Evolutionary conservation across 37 sponge, comb jelly and placozoan species (phyloP).

Genomic region (Mnemiopsis leidyi): DNA sequence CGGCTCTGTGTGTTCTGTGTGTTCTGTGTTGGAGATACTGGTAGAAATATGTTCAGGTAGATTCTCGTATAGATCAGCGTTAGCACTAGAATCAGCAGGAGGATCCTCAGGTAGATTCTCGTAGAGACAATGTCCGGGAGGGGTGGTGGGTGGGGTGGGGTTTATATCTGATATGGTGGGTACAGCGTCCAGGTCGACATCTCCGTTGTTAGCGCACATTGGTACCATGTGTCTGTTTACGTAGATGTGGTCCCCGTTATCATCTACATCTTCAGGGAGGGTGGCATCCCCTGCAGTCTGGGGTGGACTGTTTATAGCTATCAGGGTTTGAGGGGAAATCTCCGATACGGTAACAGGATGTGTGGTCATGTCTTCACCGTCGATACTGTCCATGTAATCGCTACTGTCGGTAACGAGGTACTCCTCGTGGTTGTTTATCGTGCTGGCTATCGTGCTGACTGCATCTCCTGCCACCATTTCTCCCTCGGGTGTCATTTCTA

Average conservation of each 20-base stretch:
- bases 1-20: not conserved
- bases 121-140: not conserved
- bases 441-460: not conserved
- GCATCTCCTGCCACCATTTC: not conserved
- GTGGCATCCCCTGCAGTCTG: conserved; percentile 14
- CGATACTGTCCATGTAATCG: conserved; percentile 43
- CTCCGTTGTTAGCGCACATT: not conserved
- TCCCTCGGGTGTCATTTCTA: not conserved
- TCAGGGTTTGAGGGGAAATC: not conserved
- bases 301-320: not conserved
- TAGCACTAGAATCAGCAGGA: not conserved
- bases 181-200: conserved; percentile 13
- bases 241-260: conserved; percentile 30
- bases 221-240: conserved; percentile 41
- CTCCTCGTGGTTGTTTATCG: not conserved
- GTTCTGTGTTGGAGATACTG: not conserved
- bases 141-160: conserved; percentile 30
- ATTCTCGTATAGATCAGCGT: conserved; percentile 1
- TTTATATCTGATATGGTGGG: not conserved
- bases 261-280: not conserved
- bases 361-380: conserved; percentile 9
- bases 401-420: conserved; percentile 26
- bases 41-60: not conserved
- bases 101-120: not conserved
- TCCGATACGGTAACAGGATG: not conserved